Conservation (phyloP, 2,888 invertebrate genomes). For the Herminia tarsipennalis region DNA sequence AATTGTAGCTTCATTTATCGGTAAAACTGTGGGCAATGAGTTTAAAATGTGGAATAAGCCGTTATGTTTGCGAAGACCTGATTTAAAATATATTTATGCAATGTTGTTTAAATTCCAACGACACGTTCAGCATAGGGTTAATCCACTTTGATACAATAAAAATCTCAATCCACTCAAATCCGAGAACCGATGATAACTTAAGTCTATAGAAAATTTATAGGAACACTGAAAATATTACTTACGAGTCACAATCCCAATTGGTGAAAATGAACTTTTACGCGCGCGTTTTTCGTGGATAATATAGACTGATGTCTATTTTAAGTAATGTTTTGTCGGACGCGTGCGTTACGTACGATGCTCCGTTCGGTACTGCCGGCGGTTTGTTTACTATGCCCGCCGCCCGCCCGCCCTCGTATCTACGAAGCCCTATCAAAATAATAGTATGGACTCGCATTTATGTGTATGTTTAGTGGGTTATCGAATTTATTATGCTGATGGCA, state of each 20-base stretch:
- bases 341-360: conserved; percentile 40
- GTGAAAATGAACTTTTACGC: conserved; percentile 40
- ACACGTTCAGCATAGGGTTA: conserved; percentile 18
- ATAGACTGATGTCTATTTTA: conserved; percentile 20
- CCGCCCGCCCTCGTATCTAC: conserved; percentile 47
- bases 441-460: conserved; percentile 15
- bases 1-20: no score
- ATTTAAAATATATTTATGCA: conserved; percentile 15
- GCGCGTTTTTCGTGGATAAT: conserved; percentile 39
- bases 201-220: conserved; percentile 1
- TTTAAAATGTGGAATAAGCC: no score
- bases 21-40: no score
- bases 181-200: conserved; percentile 12
- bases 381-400: conserved; percentile 43
- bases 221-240: conserved; percentile 31
- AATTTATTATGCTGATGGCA: conserved; percentile 11
- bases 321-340: conserved; percentile 36
- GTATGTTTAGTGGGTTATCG: conserved; percentile 3
- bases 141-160: conserved; percentile 39
- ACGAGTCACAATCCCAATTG: conserved; percentile 34
- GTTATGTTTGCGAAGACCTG: no score
- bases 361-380: conserved; percentile 39
- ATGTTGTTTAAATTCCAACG: conserved; percentile 24
- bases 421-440: conserved; percentile 44
- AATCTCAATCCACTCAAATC: conserved; percentile 25